A percentile compares a stretch with the other conserved stretches of the same genome.
phyloP scores from a whole-genome alignment of 2,113 vertebrate genomes.

The Cheirogaleus medius region DNA sequence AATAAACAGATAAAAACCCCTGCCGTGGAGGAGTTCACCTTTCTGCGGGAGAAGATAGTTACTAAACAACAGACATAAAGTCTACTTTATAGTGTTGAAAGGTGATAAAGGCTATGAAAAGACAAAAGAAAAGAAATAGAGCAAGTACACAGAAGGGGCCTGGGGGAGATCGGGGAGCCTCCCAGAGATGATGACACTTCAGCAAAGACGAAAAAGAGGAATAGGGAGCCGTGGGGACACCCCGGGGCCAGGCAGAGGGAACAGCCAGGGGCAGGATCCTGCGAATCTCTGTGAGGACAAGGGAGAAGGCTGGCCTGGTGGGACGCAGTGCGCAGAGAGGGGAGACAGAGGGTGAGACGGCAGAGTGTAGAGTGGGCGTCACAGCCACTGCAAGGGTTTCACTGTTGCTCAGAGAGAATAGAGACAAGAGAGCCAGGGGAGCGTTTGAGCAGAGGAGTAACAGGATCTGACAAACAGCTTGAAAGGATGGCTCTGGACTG shows the following conservation, averaged over 20 bases:
- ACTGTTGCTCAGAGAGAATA: not conserved
- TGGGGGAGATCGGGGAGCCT: not conserved
- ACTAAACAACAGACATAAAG: not conserved
- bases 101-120: not conserved
- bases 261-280: not conserved
- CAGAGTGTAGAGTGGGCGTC: not conserved
- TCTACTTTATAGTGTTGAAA: not conserved
- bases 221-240: rapidly evolving
- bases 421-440: not conserved
- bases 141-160: not conserved
- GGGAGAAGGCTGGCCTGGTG: not conserved
- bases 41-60: not conserved
- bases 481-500: not conserved
- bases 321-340: not conserved
- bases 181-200: not conserved
- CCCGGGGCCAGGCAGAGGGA: not conserved
- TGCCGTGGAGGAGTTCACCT: not conserved
- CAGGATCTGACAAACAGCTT: not conserved
- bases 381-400: not conserved
- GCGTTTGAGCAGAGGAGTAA: not conserved
- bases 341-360: not conserved
- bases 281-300: not conserved
- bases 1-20: not conserved
- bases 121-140: not conserved
- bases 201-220: not conserved